These are phyloP conservation scores for Leuctra nigra DNA, from an alignment of 2,888 invertebrate species.

Conservation along the genomic window DNA sequence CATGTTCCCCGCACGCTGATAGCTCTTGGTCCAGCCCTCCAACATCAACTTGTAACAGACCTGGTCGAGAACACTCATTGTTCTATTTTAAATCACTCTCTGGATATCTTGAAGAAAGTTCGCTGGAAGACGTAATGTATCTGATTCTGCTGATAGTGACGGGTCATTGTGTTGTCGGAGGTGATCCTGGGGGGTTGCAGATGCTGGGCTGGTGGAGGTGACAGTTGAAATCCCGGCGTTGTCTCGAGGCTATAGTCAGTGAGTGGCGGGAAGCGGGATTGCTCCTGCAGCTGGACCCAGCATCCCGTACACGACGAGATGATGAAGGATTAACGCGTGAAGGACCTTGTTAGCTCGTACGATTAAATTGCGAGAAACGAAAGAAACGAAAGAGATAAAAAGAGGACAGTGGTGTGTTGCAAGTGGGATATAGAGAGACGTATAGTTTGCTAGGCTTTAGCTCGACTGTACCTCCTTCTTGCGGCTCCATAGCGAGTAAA, in stretches of 20 bases:
- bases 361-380: background rate
- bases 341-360: conserved; percentile 3
- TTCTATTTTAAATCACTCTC: no score
- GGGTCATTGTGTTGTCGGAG: no score
- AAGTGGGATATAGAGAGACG: conserved; percentile 6
- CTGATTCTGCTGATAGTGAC: no score
- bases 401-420: background rate
- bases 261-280: background rate
- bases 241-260: background rate
- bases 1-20: no score
- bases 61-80: no score
- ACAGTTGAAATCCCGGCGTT: background rate
- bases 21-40: no score
- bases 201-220: background rate
- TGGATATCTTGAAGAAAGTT: no score
- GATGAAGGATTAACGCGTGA: conserved; percentile 12
- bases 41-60: no score
- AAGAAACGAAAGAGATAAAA: background rate
- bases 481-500: conserved; percentile 15
- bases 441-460: conserved; percentile 15
- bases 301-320: conserved; percentile 1
- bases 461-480: conserved; percentile 2
- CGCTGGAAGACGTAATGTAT: no score
- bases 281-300: background rate
- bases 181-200: no score